A percentile compares a stretch with the other conserved stretches of the same genome.
phyloP scores from a whole-genome alignment of 2,113 vertebrate genomes.

The Coryphaenoides rupestris region DNA sequence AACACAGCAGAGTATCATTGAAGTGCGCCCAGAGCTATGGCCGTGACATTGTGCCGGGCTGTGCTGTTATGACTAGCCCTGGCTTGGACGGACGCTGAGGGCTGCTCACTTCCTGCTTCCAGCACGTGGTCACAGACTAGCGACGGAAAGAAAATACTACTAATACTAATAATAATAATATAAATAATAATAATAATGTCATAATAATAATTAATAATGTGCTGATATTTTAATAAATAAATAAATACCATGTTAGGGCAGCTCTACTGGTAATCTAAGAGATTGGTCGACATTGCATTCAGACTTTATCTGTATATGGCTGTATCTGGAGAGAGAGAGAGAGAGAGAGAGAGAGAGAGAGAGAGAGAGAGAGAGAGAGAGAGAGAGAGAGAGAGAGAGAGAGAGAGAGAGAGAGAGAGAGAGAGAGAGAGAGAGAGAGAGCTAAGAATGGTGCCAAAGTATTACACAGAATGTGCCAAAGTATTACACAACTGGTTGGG shows the following conservation, averaged over 20 bases:
- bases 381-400: neutral
- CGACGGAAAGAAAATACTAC: neutral
- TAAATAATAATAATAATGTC: too few species aligned
- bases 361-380: too few species aligned
- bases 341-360: constrained; percentile 19
- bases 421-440: neutral
- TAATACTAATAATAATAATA: too few species aligned
- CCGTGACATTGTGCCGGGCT: too few species aligned
- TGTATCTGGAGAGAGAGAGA: neutral
- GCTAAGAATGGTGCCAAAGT: constrained; percentile 24
- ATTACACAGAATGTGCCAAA: constrained; percentile 21
- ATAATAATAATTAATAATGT: too few species aligned
- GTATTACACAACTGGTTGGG: constrained; percentile 23
- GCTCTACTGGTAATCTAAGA: constrained; percentile 31
- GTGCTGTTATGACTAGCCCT: too few species aligned
- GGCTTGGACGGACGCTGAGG: too few species aligned
- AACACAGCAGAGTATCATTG: neutral
- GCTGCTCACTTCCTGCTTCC: neutral
- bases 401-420: neutral
- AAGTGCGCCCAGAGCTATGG: neutral
- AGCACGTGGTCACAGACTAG: neutral
- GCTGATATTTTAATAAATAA: constrained; percentile 41
- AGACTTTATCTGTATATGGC: constrained; percentile 17
- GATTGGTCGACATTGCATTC: constrained; percentile 27
- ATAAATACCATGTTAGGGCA: constrained; percentile 21